phyloP scores from a whole-genome alignment of 1,140 invertebrate species.

The Globodera rostochiensis region DNA sequence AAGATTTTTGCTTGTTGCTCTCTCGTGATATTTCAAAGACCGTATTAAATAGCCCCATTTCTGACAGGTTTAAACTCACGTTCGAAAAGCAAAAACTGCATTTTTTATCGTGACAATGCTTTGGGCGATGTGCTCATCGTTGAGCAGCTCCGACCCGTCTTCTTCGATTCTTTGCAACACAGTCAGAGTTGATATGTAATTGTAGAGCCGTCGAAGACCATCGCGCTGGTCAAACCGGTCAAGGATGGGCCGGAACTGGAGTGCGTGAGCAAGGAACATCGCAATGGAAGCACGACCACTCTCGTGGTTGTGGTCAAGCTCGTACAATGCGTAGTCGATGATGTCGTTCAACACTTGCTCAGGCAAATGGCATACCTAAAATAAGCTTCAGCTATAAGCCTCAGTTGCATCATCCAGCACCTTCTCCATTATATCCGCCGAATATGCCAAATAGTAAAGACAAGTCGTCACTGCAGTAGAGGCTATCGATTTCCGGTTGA shows the following conservation, averaged over 20 bases:
- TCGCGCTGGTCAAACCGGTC: conserved; percentile 47
- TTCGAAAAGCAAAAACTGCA: conserved; percentile 40
- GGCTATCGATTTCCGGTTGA: conserved; percentile 46
- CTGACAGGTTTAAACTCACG: conserved; percentile 34
- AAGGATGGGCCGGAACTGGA: conserved; percentile 43
- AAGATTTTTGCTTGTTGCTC: too few relatives aligned
- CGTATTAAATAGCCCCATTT: too few relatives aligned
- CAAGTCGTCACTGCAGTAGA: conserved; percentile 48
- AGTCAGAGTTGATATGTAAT: conserved; percentile 43
- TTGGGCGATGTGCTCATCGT: conserved; percentile 35
- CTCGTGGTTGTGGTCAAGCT: conserved; percentile 48
- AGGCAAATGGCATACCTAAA: conserved; percentile 40
- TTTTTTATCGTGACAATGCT: conserved; percentile 44
- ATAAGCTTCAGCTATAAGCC: background rate
- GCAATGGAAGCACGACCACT: conserved; percentile 40
- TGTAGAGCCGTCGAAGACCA: conserved; percentile 46
- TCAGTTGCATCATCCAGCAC: conserved; percentile 14
- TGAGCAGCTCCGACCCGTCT: conserved; percentile 28
- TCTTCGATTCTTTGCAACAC: conserved; percentile 33
- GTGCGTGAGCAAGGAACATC: conserved; percentile 46
- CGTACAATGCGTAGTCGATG: conserved; percentile 49
- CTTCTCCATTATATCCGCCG: conserved; percentile 45
- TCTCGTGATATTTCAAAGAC: too few relatives aligned
- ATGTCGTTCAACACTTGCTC: conserved; percentile 41
- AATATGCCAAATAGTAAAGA: conserved; percentile 45